phyloP scores from a whole-genome alignment of 2,113 vertebrate species.

The Picathartes gymnocephalus region DNA sequence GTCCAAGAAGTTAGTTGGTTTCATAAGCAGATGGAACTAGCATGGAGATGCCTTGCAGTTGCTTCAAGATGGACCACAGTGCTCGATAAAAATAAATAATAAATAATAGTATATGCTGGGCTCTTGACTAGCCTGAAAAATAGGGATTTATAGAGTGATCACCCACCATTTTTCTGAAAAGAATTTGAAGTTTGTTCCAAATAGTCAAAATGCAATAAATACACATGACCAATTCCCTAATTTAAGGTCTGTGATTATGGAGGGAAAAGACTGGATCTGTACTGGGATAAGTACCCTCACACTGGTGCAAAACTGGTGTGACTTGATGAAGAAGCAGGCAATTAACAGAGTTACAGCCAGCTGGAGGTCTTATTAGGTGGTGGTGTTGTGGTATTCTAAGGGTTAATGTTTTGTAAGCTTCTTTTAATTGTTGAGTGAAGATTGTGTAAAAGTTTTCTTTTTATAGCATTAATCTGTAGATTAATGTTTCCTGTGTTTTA shows the following conservation, averaged over 20 bases:
- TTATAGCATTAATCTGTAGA: slow-evolving; percentile 61
- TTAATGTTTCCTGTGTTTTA: slow-evolving; percentile 69
- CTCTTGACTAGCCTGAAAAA: not conserved
- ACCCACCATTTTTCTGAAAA: not conserved
- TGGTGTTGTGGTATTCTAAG: not conserved
- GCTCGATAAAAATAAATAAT: slow-evolving; percentile 54
- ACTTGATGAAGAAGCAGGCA: not conserved
- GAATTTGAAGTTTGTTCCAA: not conserved
- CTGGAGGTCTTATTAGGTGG: not conserved
- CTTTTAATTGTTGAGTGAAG: slow-evolving; percentile 48
- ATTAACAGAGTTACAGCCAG: not conserved
- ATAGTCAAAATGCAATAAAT: not conserved
- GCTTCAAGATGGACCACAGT: slow-evolving; percentile 74
- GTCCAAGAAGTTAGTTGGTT: not conserved
- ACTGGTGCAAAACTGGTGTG: not conserved
- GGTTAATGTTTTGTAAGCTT: slow-evolving; percentile 48
- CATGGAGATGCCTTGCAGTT: slow-evolving; percentile 51
- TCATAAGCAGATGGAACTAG: slow-evolving; percentile 36
- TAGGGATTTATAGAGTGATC: not conserved
- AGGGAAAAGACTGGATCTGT: not conserved
- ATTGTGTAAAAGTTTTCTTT: slow-evolving; percentile 52
- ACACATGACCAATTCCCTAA: not conserved
- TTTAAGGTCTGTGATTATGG: not conserved
- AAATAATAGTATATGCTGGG: not conserved
- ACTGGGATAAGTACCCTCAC: not conserved